Base-by-base conservation (phyloP, 2,113 vertebrate genomes). In the Myotis davidii region DNA sequence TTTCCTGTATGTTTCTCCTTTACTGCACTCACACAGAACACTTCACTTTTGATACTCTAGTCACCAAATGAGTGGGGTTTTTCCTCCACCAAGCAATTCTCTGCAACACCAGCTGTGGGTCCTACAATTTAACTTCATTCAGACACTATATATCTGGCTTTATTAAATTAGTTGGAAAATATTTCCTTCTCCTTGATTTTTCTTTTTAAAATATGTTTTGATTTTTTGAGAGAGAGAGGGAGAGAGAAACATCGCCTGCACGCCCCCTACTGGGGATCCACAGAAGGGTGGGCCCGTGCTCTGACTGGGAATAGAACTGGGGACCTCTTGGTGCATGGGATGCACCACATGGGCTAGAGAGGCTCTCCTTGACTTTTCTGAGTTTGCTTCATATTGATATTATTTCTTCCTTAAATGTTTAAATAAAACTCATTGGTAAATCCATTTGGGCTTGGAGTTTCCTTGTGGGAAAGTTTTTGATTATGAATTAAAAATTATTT, bases 391-490 rank as follows among this genome's bases (percentile, higher is more conserved):
- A 72, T 93, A 42, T 32, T 81, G 12, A 6, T 85, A 54, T 32
- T 94, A 34, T 85, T 83, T 61, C 39, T 48, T 93, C 39, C 48
- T 76, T 65, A 74, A 73, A 21, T 77, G 11, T 67, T 67, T 59
- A 9, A 9, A 76, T 73, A 52, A 90, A 94, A 70, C 32, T 85
- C 65, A 85, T 65, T 48, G 21, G 14, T 85, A 72, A 88, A 77
- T 34, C 25, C 9, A n/a, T 45, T 11, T 61, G 45, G 61, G 76
- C 32, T 78, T 82, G 13, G 18, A 37, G 10, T 84, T 92, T 94
- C 25, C 94, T 65, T 95, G 59, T 50, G 59, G 45, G 45, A 34
- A 91, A 85, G 42, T 10, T 87, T 83, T 92, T 90, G 32, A 39
- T 72, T 82, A 37, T 81, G 29, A 45, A 45, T 90, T 87, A 64